A percentile compares a stretch with the other conserved stretches of the same genome.
Evolutionary conservation across 1,140 invertebrate species (phyloP).

Genomic region (Zophobas morio): DNA sequence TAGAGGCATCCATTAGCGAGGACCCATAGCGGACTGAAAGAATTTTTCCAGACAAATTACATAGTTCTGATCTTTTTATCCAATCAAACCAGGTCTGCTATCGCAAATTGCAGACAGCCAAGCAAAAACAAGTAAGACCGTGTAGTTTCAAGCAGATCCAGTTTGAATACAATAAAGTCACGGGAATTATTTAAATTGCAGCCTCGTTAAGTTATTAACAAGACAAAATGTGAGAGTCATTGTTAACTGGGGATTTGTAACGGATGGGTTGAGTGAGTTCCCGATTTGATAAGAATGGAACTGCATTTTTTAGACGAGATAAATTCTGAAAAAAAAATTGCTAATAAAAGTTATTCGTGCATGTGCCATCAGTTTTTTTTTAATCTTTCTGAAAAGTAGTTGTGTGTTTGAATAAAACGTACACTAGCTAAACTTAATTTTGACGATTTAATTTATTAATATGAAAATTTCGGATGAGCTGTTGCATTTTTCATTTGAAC

Average conservation of each 20-base stretch:
- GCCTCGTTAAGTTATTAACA: constrained; percentile 37
- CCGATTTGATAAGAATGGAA: not conserved
- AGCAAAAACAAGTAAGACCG: constrained; percentile 1
- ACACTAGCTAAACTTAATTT: no score
- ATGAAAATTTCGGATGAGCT: no score
- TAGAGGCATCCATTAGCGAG: constrained; percentile 27
- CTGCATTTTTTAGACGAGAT: no score
- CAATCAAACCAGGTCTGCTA: not conserved
- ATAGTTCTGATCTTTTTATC: not conserved
- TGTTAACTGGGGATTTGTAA: constrained; percentile 16
- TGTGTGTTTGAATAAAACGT: no score
- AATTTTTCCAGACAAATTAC: constrained; percentile 12
- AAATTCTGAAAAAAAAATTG: no score
- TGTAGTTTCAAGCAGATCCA: constrained; percentile 20
- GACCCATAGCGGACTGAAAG: not conserved
- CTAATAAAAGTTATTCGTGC: no score
- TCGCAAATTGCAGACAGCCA: not conserved
- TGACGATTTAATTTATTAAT: no score
- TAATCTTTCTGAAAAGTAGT: no score
- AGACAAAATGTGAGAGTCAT: constrained; percentile 36
- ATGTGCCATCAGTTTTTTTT: no score
- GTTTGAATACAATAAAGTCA: constrained; percentile 36
- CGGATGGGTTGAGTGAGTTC: not conserved
- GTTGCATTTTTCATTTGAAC: no score
- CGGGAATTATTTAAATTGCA: constrained; percentile 33